Percentiles rank a stretch among this genome's conserved stretches.
Evolutionary conservation across 2,113 vertebrate genomes (phyloP).

Genomic region (Conger conger): DNA sequence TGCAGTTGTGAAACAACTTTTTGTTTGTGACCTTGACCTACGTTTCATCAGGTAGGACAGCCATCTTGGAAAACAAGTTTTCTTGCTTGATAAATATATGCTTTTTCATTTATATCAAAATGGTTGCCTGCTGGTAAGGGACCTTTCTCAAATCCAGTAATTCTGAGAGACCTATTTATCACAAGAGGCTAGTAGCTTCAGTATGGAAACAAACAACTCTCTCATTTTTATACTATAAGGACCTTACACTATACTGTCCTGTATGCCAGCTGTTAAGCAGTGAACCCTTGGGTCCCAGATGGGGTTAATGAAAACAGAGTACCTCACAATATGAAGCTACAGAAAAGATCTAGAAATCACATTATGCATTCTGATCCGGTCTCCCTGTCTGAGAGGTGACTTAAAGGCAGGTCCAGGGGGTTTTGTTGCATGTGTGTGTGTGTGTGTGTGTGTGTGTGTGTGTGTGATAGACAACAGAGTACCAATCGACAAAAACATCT

Average conservation of each 20-base stretch:
- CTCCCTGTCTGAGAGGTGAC: not conserved
- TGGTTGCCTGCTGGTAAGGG: not conserved
- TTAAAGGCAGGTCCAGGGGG: not conserved
- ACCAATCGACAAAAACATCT: constrained; percentile 4
- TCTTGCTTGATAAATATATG: too few relatives aligned
- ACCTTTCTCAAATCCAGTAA: not conserved
- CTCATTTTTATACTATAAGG: not conserved
- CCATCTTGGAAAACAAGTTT: too few relatives aligned
- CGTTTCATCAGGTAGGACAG: too few relatives aligned
- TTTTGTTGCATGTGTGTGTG: not conserved
- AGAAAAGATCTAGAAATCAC: not conserved
- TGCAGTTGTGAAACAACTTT: too few relatives aligned
- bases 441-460: constrained; percentile 14
- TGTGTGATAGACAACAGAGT: not conserved
- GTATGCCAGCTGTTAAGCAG: not conserved
- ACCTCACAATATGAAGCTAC: not conserved
- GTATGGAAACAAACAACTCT: not conserved
- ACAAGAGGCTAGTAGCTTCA: not conserved
- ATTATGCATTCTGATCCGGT: not conserved
- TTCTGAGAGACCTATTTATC: too few relatives aligned
- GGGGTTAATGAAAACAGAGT: not conserved
- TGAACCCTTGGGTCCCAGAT: not conserved
- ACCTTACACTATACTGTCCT: not conserved
- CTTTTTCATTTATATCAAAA: not conserved
- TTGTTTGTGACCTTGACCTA: too few relatives aligned